phyloP scores from a whole-genome alignment of 2,888 invertebrate species.

The Ectemnius lituratus region DNA sequence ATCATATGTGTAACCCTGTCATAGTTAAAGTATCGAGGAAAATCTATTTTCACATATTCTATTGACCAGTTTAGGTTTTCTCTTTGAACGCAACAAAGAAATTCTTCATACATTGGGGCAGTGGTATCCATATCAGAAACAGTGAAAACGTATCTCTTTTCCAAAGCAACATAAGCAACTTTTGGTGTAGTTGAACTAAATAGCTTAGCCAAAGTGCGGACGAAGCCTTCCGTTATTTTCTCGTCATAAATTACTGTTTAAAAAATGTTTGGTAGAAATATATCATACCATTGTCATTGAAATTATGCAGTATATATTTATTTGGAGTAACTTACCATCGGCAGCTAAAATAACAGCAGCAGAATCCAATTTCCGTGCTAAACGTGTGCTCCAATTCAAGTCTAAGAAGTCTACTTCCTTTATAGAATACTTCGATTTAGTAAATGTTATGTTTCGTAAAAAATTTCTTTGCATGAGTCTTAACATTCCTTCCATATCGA shows the following conservation, averaged over 20 bases:
- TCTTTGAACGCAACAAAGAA: conserved; percentile 81
- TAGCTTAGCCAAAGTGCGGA: conserved; percentile 85
- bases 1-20: conserved; percentile 88
- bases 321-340: conserved; percentile 83
- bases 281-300: neutral
- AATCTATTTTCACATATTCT: conserved; percentile 84
- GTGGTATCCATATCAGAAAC: conserved; percentile 87
- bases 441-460: conserved; percentile 82
- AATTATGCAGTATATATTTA: neutral
- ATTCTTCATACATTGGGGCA: conserved; percentile 94
- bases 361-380: conserved; percentile 80
- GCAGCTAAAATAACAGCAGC: conserved; percentile 88
- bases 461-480: conserved; percentile 85
- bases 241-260: conserved; percentile 91
- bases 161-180: conserved; percentile 86
- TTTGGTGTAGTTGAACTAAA: conserved; percentile 81
- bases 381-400: conserved; percentile 80
- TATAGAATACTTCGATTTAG: conserved; percentile 82
- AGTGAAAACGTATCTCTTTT: conserved; percentile 93
- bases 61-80: conserved; percentile 80
- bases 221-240: conserved; percentile 88
- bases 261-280: conserved; percentile 4
- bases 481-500: conserved; percentile 87
- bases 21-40: conserved; percentile 90
- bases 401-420: conserved; percentile 85